A percentile compares a stretch with the other conserved stretches of the same genome.
phyloP scores from a whole-genome alignment of 2,888 invertebrate species.

The Temnothorax ravouxi region DNA sequence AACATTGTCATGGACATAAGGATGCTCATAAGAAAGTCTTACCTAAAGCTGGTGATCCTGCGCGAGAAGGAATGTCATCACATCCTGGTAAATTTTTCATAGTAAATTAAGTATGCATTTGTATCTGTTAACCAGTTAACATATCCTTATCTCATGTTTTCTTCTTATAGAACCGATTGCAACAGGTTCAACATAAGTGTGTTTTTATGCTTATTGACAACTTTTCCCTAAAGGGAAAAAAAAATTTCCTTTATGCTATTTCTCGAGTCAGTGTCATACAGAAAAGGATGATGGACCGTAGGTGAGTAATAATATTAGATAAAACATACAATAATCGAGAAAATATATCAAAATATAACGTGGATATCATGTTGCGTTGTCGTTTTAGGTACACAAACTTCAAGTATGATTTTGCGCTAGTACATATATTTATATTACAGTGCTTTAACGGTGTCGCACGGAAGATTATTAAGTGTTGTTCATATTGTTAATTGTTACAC shows the following conservation, averaged over 20 bases:
- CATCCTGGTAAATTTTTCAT: conserved; percentile 76
- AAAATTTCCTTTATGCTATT: conserved; percentile 47
- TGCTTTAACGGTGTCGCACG: conserved; percentile 29
- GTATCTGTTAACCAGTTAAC: conserved; percentile 4
- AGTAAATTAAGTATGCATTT: conserved; percentile 26
- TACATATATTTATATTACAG: conserved; percentile 34
- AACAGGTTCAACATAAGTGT: conserved; percentile 74
- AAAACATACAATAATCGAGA: neutral
- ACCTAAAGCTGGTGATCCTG: conserved; percentile 76
- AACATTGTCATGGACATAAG: conserved; percentile 93
- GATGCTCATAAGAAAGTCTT: conserved; percentile 82
- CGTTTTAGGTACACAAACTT: conserved; percentile 59
- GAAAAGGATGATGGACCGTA: conserved; percentile 28
- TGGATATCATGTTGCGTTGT: conserved; percentile 10
- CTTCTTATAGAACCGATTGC: conserved; percentile 79
- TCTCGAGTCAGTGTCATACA: conserved; percentile 30
- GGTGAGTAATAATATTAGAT: conserved; percentile 19
- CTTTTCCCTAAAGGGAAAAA: conserved; percentile 52
- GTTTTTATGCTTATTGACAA: conserved; percentile 35
- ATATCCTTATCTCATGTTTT: neutral
- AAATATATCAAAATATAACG: neutral
- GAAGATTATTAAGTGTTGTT: conserved; percentile 28
- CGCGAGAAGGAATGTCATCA: conserved; percentile 75
- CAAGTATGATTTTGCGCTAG: conserved; percentile 45
- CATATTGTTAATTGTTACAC: conserved; percentile 21